Conservation (phyloP, 2,797 vertebrate species). For the Cryptoblepharus egeriae region DNA sequence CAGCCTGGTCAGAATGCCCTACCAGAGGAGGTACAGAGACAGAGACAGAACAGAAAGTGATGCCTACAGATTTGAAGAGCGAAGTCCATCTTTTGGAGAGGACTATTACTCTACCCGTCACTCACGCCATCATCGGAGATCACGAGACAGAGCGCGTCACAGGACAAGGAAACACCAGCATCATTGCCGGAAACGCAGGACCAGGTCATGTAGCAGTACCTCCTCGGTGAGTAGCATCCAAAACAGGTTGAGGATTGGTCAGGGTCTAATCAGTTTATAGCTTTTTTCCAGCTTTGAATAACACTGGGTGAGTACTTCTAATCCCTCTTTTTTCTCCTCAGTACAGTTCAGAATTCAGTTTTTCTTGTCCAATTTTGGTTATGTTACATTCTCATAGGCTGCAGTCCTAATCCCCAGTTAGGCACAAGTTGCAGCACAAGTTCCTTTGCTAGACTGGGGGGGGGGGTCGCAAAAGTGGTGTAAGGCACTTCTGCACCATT, state of each 20-base stretch:
- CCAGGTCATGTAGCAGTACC: constrained; percentile 83
- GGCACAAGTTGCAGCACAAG: too few species aligned
- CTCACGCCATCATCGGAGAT: constrained; percentile 68
- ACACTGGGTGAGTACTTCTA: constrained; percentile 78
- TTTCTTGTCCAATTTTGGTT: not conserved
- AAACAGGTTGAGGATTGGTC: constrained; percentile 61
- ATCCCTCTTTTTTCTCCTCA: constrained; percentile 38
- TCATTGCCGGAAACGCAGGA: constrained; percentile 76
- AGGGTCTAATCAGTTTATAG: constrained; percentile 58
- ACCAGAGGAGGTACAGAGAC: constrained; percentile 72
- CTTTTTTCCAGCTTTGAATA: constrained; percentile 63
- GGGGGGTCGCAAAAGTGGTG: too few species aligned
- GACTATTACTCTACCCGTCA: constrained; percentile 72
- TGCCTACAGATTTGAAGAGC: constrained; percentile 71
- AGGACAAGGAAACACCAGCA: constrained; percentile 68
- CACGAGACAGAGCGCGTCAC: constrained; percentile 71
- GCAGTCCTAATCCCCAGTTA: too few species aligned
- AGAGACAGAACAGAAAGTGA: constrained; percentile 69
- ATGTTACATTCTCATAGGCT: accelerated
- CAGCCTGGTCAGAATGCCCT: constrained; percentile 78
- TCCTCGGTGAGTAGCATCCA: constrained; percentile 84
- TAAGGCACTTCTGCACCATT: too few species aligned
- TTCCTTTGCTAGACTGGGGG: too few species aligned
- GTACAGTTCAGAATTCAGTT: not conserved
- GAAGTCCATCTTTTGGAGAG: constrained; percentile 75